A percentile compares a stretch with the other conserved stretches of the same genome.
These are phyloP conservation scores for Standfussiana lucernea DNA, from an alignment of 2,888 invertebrate species.

Conservation along the genomic window DNA sequence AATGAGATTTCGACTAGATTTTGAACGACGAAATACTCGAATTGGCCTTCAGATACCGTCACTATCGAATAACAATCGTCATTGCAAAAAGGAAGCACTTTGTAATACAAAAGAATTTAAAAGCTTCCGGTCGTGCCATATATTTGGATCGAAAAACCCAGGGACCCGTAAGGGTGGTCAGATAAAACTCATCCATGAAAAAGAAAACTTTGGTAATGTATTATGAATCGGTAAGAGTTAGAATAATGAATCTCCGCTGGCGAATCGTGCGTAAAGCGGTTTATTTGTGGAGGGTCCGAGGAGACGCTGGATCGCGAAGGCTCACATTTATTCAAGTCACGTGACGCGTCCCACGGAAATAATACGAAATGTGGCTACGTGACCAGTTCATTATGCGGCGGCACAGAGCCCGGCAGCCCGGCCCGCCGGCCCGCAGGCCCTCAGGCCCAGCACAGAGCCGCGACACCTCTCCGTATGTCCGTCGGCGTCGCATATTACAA, in stretches of 20 bases:
- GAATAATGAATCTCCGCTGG: conserved; percentile 89
- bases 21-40: not conserved
- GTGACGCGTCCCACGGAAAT: conserved; percentile 90
- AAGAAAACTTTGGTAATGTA: conserved; percentile 78
- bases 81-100: conserved; percentile 19
- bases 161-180: conserved; percentile 69
- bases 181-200: conserved; percentile 73
- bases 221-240: conserved; percentile 86
- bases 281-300: conserved; percentile 90
- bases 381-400: conserved; percentile 90
- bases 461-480: conserved; percentile 71
- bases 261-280: conserved; percentile 90
- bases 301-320: conserved; percentile 79
- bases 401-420: conserved; percentile 74
- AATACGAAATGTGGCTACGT: conserved; percentile 91
- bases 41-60: not conserved
- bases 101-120: conserved; percentile 34
- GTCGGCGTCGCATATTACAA: conserved; percentile 77
- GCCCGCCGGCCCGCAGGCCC: conserved; percentile 74
- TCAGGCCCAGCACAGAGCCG: conserved; percentile 76
- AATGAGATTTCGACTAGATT: not conserved
- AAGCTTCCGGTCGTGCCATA: conserved; percentile 47
- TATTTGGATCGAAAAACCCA: conserved; percentile 63
- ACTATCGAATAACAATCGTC: not conserved
- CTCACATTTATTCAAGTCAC: conserved; percentile 89